These are phyloP conservation scores for Ceratina australensis DNA, from an alignment of 1,140 invertebrate genomes.

Conservation along the genomic window DNA sequence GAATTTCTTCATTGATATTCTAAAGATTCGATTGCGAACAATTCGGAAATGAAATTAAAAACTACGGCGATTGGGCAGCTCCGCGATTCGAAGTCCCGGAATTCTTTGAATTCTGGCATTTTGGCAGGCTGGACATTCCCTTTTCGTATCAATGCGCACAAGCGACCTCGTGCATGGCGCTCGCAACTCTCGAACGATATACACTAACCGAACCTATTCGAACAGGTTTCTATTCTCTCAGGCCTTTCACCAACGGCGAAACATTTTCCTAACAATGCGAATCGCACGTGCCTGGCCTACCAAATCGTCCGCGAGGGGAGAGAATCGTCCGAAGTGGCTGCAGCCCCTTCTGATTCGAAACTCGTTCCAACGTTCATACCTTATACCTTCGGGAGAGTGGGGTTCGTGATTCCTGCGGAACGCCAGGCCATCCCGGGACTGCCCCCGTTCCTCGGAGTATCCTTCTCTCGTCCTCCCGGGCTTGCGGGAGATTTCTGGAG, in stretches of 20 bases:
- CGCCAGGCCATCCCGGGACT: background rate
- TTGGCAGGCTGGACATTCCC: background rate
- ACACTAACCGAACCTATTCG: background rate
- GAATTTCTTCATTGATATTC: too few species aligned
- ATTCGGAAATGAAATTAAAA: background rate
- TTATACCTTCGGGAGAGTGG: slow-evolving; percentile 21
- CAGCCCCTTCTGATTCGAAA: slow-evolving; percentile 29
- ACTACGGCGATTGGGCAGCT: background rate
- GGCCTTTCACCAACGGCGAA: slow-evolving; percentile 25
- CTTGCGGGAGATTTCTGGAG: background rate
- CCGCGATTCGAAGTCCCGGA: background rate
- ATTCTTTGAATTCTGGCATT: background rate
- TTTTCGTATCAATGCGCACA: background rate
- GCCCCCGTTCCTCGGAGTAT: background rate
- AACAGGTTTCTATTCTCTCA: slow-evolving; percentile 20
- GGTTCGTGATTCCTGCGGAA: slow-evolving; percentile 39
- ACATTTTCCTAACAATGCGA: slow-evolving; percentile 60
- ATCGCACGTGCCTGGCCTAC: slow-evolving; percentile 47
- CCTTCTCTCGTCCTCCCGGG: background rate
- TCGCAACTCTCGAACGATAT: background rate
- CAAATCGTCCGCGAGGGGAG: background rate
- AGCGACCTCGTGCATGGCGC: background rate
- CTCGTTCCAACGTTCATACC: slow-evolving; percentile 25
- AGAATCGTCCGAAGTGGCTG: slow-evolving; percentile 20
- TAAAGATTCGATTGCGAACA: too few species aligned